These are phyloP conservation scores for Sphaerophoria rueppellii DNA, from an alignment of 2,888 invertebrate genomes.

Conservation along the genomic window DNA sequence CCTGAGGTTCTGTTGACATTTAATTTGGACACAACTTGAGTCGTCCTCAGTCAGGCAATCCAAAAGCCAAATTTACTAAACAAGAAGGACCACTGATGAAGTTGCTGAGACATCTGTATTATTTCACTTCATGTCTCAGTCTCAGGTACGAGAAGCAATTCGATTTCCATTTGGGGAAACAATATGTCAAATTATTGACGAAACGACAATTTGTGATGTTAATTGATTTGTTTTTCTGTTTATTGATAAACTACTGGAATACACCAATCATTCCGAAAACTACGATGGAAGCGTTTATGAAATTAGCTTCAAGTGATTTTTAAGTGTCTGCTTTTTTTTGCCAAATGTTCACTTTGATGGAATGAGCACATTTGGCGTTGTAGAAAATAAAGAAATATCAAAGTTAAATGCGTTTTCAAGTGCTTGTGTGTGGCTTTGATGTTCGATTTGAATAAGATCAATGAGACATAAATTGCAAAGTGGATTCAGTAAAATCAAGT, in stretches of 20 bases:
- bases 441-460: too few relatives aligned
- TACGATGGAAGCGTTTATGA: too few relatives aligned
- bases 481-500: too few relatives aligned
- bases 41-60: conserved; percentile 17
- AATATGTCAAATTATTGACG: conserved; percentile 29
- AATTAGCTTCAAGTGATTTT: too few relatives aligned
- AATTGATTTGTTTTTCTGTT: conserved; percentile 41
- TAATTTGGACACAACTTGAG: conserved; percentile 30
- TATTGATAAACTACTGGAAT: conserved; percentile 30
- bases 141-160: conserved; percentile 16
- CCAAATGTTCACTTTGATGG: too few relatives aligned
- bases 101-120: neutral
- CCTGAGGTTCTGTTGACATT: conserved; percentile 36
- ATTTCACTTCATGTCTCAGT: neutral
- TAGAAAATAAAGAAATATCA: too few relatives aligned
- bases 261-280: too few relatives aligned
- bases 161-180: conserved; percentile 22
- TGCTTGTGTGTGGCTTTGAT: too few relatives aligned
- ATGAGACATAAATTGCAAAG: too few relatives aligned
- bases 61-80: conserved; percentile 33
- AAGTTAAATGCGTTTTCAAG: too few relatives aligned
- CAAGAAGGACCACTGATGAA: neutral
- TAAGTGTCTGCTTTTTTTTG: too few relatives aligned
- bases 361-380: too few relatives aligned
- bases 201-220: conserved; percentile 37